phyloP scores from a whole-genome alignment of 2,113 vertebrate species.

The Drymodes brunneopygia region DNA sequence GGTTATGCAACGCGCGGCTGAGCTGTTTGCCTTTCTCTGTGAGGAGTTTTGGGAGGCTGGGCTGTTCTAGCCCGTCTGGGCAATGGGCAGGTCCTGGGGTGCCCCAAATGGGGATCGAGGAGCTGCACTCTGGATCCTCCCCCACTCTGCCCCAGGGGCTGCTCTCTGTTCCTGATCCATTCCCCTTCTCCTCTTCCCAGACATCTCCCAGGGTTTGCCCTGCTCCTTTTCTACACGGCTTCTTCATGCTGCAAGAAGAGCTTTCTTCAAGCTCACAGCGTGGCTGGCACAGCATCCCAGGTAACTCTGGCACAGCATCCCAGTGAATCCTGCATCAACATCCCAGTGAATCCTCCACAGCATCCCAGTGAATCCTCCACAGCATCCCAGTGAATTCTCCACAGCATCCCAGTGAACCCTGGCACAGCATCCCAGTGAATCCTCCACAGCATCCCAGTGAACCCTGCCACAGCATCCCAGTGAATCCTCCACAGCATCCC shows the following conservation, averaged over 20 bases:
- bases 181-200: neutral
- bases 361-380: neutral
- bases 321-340: neutral
- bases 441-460: neutral
- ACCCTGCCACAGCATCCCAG: neutral
- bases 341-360: neutral
- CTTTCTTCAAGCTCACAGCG: accelerated
- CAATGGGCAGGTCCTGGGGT: neutral
- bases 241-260: neutral
- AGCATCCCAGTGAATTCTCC: neutral
- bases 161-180: accelerated
- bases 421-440: neutral
- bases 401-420: neutral
- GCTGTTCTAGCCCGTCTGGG: neutral
- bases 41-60: neutral
- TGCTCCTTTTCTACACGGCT: neutral
- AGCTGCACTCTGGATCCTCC: accelerated
- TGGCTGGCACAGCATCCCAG: neutral
- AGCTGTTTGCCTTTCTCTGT: neutral
- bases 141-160: neutral
- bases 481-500: too few relatives aligned
- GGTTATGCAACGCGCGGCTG: neutral
- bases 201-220: neutral
- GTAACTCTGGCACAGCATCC: accelerated
- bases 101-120: accelerated